These are phyloP conservation scores for Pontoporia blainvillei DNA, from an alignment of 2,113 vertebrate species.

Conservation along the genomic window DNA sequence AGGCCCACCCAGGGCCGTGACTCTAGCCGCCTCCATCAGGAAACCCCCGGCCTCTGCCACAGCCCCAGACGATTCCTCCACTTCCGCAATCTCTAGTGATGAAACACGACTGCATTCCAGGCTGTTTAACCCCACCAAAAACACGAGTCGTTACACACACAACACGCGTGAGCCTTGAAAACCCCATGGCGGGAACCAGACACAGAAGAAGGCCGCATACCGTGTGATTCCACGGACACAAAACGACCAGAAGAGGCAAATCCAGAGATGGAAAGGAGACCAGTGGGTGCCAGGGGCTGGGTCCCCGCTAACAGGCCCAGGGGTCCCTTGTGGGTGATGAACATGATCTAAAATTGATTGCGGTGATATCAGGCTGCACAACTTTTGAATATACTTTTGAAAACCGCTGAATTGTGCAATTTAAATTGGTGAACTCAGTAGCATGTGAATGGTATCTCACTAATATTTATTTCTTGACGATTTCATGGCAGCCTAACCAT, in stretches of 20 bases:
- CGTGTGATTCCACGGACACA: rapidly evolving
- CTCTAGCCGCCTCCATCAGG: neutral
- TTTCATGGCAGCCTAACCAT: neutral
- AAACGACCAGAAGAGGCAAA: neutral
- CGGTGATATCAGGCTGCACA: no score
- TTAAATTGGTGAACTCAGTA: neutral
- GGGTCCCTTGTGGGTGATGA: rapidly evolving
- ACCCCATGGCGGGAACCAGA: neutral
- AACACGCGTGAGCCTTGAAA: neutral
- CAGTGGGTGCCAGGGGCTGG: neutral
- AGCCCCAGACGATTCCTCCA: neutral
- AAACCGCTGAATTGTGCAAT: rapidly evolving
- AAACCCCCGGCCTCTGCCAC: neutral
- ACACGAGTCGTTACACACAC: no score
- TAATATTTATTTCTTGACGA: neutral
- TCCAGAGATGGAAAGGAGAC: neutral
- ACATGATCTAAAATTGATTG: no score
- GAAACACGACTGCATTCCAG: neutral
- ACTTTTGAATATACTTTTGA: neutral
- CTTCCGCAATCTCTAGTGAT: neutral
- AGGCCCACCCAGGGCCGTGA: neutral
- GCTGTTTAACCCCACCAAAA: neutral
- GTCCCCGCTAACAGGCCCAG: rapidly evolving
- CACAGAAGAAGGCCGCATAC: no score
- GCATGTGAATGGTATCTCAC: neutral